Conservation (phyloP, 2,797 vertebrate species). For the Rousettus madagascariensis region DNA sequence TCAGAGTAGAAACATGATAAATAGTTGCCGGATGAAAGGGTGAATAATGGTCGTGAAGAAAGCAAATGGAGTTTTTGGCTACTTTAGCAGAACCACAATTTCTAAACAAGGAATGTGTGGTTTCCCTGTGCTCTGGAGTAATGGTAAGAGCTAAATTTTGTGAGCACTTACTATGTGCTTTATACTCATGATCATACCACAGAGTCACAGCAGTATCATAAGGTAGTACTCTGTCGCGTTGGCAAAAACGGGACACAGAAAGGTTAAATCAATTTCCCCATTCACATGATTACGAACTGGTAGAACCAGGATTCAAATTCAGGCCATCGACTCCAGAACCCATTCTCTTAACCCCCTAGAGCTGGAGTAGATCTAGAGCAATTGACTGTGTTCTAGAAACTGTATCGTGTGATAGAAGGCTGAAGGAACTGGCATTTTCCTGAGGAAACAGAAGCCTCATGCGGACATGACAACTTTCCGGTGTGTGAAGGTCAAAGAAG, state of each 20-base stretch:
- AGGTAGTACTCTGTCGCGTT: neutral
- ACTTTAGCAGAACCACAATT: neutral
- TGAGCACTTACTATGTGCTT: neutral
- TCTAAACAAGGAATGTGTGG: neutral
- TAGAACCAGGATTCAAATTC: neutral
- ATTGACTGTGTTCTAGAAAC: neutral
- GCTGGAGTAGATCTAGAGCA: neutral
- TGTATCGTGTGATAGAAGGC: neutral
- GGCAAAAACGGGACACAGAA: neutral
- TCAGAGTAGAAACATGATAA: neutral
- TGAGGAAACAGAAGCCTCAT: neutral
- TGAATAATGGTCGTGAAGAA: neutral
- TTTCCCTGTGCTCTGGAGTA: neutral
- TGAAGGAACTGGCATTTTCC: neutral
- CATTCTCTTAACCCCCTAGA: neutral
- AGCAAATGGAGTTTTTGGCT: neutral
- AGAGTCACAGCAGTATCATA: neutral
- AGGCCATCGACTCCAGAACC: neutral
- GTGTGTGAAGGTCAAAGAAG: neutral
- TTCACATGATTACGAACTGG: neutral
- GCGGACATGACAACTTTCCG: neutral
- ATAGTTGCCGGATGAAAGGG: neutral
- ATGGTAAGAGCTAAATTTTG: neutral
- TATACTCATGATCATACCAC: neutral
- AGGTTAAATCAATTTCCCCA: neutral